A percentile compares a stretch with the other conserved stretches of the same genome.
These are phyloP conservation scores for Tringa solitaria DNA, from an alignment of 2,113 vertebrate genomes.

Conservation along the genomic window DNA sequence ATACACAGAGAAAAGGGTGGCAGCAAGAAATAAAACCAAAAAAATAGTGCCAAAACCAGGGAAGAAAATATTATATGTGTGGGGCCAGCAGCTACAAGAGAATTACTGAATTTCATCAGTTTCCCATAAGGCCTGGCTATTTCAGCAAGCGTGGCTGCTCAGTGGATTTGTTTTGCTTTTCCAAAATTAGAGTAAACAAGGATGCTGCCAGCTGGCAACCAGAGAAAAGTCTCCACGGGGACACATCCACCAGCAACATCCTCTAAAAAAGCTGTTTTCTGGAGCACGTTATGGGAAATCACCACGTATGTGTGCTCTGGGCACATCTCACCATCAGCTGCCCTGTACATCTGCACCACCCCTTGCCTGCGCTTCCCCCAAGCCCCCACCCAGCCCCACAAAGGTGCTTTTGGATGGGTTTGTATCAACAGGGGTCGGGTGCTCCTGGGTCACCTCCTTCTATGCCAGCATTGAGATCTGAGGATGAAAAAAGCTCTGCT, in stretches of 20 bases:
- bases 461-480: no score
- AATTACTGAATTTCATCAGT: not conserved
- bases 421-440: not conserved
- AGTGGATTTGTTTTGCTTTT: not conserved
- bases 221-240: not conserved
- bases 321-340: not conserved
- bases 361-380: fast-evolving
- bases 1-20: not conserved
- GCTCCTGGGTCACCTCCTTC: not conserved
- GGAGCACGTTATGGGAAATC: not conserved
- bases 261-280: not conserved
- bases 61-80: fast-evolving
- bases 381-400: not conserved
- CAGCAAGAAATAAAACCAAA: not conserved
- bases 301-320: not conserved
- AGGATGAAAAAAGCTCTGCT: not conserved
- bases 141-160: not conserved
- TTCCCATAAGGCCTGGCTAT: not conserved
- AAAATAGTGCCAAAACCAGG: not conserved
- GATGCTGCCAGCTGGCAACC: not conserved
- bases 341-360: not conserved
- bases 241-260: not conserved
- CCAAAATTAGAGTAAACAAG: not conserved
- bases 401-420: not conserved
- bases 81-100: not conserved